A percentile compares a stretch with the other conserved stretches of the same genome.
Evolutionary conservation across 2,888 invertebrate species (phyloP).

Genomic region (Buathra laborator): DNA sequence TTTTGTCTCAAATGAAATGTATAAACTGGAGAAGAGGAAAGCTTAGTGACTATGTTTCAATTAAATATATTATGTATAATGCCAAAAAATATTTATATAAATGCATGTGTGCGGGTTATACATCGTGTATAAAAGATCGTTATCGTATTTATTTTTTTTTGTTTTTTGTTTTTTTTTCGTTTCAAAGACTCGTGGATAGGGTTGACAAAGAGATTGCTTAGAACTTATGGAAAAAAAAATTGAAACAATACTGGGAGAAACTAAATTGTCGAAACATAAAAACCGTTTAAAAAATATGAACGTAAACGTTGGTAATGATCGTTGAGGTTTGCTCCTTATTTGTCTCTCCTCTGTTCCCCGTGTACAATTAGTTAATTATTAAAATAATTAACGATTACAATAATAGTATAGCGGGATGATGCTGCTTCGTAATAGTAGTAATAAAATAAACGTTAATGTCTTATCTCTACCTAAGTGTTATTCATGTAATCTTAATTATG

Average conservation of each 20-base stretch:
- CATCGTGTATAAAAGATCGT: constrained; percentile 66
- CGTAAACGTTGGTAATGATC: constrained; percentile 62
- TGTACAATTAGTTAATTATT: constrained; percentile 77
- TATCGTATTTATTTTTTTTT: constrained; percentile 19
- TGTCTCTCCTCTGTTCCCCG: constrained; percentile 69
- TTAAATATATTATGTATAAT: constrained; percentile 75
- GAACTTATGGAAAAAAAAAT: constrained; percentile 65
- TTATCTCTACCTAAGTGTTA: constrained; percentile 81
- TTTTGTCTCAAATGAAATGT: constrained; percentile 73
- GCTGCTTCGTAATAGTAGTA: constrained; percentile 66
- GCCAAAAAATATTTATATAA: constrained; percentile 73
- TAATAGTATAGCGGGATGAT: constrained; percentile 71
- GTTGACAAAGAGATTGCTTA: constrained; percentile 54
- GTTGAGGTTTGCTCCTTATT: constrained; percentile 72
- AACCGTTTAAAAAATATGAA: constrained; percentile 78
- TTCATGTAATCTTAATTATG: constrained; percentile 72
- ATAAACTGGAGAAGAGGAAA: constrained; percentile 72
- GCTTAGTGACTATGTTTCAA: constrained; percentile 74
- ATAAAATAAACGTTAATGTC: constrained; percentile 80
- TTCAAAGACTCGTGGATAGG: constrained; percentile 42
- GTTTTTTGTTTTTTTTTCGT: constrained; percentile 37
- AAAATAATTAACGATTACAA: constrained; percentile 77
- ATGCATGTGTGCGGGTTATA: constrained; percentile 71
- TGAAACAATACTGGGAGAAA: constrained; percentile 67
- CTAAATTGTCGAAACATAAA: constrained; percentile 65